Evolutionary conservation across 2,888 invertebrate genomes (phyloP), one percentile per base, ranked within the genome.

Genomic region (Coelopa pilipes): DNA sequence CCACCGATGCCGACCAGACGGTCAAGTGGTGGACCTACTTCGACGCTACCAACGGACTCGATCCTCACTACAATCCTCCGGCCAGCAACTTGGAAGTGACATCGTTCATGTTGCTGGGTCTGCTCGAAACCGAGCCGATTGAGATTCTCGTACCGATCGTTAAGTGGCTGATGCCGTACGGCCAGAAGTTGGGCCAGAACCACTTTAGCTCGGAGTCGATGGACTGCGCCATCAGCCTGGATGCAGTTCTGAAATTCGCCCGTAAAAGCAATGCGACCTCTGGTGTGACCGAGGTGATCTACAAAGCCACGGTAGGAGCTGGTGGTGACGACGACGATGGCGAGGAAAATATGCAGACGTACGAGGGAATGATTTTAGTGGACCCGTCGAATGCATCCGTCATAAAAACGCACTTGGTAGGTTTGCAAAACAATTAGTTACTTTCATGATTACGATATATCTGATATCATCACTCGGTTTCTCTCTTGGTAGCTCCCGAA

Each of bases 341-440:
- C 1, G 55, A 55, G 1, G 47, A 49, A 12, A 19, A 65, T 24
- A 63, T 11, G 12, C 47, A 68, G 66, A 59, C 59, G 19, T 70
- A 15, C 24, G 34, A 21, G 2, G 62, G 62, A 11, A n/a, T 9
- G 10, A 62, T 70, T 17, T 9, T 19, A 12, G 17, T 70, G 7
- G 62, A 60, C 21, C 70, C 70, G 47, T 24, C 13, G 5, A 62
- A 60, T 45, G 49, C 70, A 15, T 49, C 34, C 34, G 62, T 62
- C n/a, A 62, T 50, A 9, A 60, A 70, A 60, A 70, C 62, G 34
- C 62, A 62, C 10, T 11, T 70, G 62, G 70, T 70, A 60, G 47
- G 15, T n/a, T 12, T 0, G 24, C 0, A 17, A 1, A n/a, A 34
- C 19, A 11, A 13, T 13, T 9, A 1, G 11, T 62, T 11, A 34